Conservation (phyloP, 2,888 invertebrate species). For the Abscondita cerata region DNA sequence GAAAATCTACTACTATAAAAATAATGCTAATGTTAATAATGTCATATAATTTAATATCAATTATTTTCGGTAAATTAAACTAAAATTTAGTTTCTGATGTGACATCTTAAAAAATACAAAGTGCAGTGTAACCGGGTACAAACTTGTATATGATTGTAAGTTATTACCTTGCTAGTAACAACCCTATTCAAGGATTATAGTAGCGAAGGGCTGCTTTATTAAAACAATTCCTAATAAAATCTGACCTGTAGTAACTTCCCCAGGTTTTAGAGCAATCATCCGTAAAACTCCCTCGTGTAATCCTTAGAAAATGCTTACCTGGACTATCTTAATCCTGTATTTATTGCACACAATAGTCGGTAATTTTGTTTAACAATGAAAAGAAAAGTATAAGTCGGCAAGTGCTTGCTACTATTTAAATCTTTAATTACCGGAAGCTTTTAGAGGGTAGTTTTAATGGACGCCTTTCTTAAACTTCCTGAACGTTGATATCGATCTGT, state of each 20-base stretch:
- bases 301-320: conserved; percentile 37
- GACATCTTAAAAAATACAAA: too few species aligned
- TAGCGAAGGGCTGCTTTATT: conserved; percentile 31
- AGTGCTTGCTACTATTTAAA: conserved; percentile 5
- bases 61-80: too few species aligned
- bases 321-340: conserved; percentile 15
- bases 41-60: too few species aligned
- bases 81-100: too few species aligned
- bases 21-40: too few species aligned
- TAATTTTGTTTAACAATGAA: conserved; percentile 12
- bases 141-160: too few species aligned
- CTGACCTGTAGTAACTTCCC: conserved; percentile 30
- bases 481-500: not conserved
- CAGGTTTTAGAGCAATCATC: conserved; percentile 35
- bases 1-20: too few species aligned
- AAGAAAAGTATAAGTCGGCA: conserved; percentile 5
- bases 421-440: conserved; percentile 12
- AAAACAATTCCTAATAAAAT: conserved; percentile 41
- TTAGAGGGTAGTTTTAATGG: not conserved
- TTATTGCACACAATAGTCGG: conserved; percentile 11
- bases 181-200: conserved; percentile 22
- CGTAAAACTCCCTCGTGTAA: conserved; percentile 33
- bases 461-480: not conserved
- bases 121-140: too few species aligned
- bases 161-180: conserved; percentile 4